A percentile compares a stretch with the other conserved stretches of the same genome.
phyloP scores from a whole-genome alignment of 2,797 vertebrate species.

The Leontopithecus rosalia region DNA sequence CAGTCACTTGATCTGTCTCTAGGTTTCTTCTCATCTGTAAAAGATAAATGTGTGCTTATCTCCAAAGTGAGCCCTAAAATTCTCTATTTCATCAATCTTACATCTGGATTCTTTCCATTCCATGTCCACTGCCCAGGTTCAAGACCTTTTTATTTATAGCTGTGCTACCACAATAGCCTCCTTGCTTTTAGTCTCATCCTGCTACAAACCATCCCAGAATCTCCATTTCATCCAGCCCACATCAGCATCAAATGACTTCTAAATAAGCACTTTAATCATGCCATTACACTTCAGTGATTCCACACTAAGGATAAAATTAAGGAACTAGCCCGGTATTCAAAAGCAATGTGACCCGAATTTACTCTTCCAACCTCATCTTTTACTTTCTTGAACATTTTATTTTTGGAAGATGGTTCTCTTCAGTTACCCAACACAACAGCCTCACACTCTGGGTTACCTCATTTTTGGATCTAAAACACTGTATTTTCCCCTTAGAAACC shows the following conservation, averaged over 20 bases:
- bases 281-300: not conserved
- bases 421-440: not conserved
- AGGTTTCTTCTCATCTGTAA: not conserved
- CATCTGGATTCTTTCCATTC: not conserved
- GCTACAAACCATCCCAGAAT: not conserved
- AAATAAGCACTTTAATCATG: not conserved
- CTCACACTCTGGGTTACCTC: not conserved
- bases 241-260: not conserved
- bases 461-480: constrained; percentile 16
- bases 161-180: not conserved
- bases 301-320: constrained; percentile 3
- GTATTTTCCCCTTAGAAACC: not conserved
- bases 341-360: not conserved
- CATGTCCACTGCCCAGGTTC: not conserved
- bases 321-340: not conserved
- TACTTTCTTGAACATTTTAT: not conserved
- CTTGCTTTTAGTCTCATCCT: not conserved
- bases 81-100: not conserved
- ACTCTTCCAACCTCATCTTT: not conserved
- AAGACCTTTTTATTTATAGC: not conserved
- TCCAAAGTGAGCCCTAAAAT: not conserved
- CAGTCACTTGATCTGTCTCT: not conserved
- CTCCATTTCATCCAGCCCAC: not conserved
- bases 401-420: not conserved
- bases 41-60: not conserved